A percentile compares a stretch with the other conserved stretches of the same genome.
phyloP scores from a whole-genome alignment of 2,888 invertebrate genomes.

The Acrocyrtus sp. region DNA sequence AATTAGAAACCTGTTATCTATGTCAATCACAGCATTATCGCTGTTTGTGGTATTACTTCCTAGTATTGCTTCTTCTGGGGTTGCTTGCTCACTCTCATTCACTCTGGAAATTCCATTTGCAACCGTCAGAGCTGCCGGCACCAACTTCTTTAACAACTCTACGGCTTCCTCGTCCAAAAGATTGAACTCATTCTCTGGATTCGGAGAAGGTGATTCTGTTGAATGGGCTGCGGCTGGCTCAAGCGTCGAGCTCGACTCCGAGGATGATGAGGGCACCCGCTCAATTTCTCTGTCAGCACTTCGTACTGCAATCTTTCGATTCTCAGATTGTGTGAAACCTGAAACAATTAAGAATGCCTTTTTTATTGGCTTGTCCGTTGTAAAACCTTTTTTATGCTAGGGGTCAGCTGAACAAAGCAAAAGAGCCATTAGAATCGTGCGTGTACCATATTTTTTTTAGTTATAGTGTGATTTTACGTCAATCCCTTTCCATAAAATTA shows the following conservation, averaged over 20 bases:
- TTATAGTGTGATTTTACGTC: too few species aligned
- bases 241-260: too few species aligned
- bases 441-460: too few species aligned
- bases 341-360: neutral
- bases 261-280: neutral
- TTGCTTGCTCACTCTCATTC: neutral
- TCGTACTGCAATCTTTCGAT: neutral
- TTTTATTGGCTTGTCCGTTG: neutral
- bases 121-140: neutral
- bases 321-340: neutral
- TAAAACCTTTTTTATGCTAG: too few species aligned
- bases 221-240: too few species aligned
- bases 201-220: too few species aligned
- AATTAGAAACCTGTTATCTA: constrained; percentile 30
- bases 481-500: too few species aligned
- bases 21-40: neutral
- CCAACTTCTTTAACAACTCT: constrained; percentile 1
- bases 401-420: too few species aligned
- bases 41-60: constrained; percentile 4
- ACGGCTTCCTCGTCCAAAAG: constrained; percentile 24
- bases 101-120: neutral
- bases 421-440: too few species aligned
- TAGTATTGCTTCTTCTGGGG: neutral
- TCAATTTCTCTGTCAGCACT: neutral
- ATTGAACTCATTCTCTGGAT: neutral